Evolutionary conservation across 1,140 invertebrate genomes (phyloP).

Genomic region (Heliconius melpomene): DNA sequence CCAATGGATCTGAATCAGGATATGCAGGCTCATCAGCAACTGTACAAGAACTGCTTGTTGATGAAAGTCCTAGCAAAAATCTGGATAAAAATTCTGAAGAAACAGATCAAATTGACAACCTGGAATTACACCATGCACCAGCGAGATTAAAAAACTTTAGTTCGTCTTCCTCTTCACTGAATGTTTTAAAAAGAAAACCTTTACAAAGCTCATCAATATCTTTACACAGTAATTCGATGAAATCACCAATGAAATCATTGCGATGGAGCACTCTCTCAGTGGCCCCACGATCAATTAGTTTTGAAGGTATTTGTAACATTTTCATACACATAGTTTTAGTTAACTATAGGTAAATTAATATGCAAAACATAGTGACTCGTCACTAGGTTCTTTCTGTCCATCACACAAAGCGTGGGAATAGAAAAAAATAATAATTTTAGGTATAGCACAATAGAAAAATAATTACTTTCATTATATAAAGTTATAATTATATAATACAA

Average conservation of each 20-base stretch:
- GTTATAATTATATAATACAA: neutral
- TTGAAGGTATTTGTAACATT: constrained; percentile 48
- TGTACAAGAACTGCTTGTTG: constrained; percentile 49
- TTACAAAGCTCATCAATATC: constrained; percentile 34
- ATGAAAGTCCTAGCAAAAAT: constrained; percentile 28
- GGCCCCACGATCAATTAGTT: constrained; percentile 40
- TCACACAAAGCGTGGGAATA: too few relatives aligned
- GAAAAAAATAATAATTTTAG: too few relatives aligned
- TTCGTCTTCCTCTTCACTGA: constrained; percentile 23
- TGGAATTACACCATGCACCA: neutral
- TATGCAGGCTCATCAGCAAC: constrained; percentile 61
- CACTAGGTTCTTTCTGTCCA: too few relatives aligned
- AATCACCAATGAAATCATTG: constrained; percentile 45
- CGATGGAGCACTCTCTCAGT: constrained; percentile 61
- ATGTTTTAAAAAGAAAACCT: constrained; percentile 18
- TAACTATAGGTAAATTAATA: neutral
- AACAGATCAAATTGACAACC: constrained; percentile 19
- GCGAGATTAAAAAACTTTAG: constrained; percentile 9
- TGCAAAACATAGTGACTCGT: too few relatives aligned
- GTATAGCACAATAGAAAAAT: neutral
- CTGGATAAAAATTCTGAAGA: constrained; percentile 16
- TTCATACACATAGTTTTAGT: constrained; percentile 7
- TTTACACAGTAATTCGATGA: constrained; percentile 4
- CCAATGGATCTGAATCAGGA: constrained; percentile 63
- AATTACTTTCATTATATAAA: neutral